Evolutionary conservation across 2,888 invertebrate species (phyloP).

Genomic region (Stenolophus ochropezus): DNA sequence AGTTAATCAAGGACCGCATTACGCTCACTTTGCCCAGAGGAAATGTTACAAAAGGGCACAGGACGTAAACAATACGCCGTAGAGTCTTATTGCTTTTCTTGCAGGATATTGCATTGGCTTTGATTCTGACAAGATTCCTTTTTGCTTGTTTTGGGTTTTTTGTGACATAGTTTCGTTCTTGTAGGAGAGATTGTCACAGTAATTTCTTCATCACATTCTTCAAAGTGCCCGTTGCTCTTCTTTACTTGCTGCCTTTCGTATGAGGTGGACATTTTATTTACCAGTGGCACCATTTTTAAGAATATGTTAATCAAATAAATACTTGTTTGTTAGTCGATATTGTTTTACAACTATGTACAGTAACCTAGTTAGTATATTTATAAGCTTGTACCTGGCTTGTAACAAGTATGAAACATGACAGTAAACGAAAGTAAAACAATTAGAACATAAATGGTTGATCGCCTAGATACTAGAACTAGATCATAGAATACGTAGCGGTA

Average conservation of each 20-base stretch:
- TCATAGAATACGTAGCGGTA: neutral
- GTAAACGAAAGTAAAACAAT: neutral
- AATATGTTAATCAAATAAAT: too few species aligned
- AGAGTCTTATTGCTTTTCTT: conserved; percentile 8
- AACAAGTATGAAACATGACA: neutral
- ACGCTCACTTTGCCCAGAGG: conserved; percentile 52
- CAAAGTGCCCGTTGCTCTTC: neutral
- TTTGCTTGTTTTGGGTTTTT: neutral
- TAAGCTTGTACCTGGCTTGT: neutral
- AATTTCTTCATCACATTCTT: neutral
- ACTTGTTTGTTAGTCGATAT: too few species aligned
- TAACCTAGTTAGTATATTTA: neutral
- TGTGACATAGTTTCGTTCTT: neutral
- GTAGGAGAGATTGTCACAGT: neutral
- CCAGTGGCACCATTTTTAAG: too few species aligned
- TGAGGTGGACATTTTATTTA: too few species aligned
- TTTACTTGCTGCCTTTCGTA: too few species aligned
- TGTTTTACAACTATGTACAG: too few species aligned
- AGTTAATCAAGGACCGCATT: conserved; percentile 57
- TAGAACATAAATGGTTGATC: neutral
- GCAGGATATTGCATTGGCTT: conserved; percentile 22
- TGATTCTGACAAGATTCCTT: neutral
- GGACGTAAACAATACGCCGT: conserved; percentile 25
- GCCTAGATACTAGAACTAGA: neutral
- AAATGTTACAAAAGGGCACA: conserved; percentile 41